These are phyloP conservation scores for Eretmodus cyanostictus DNA, from an alignment of 2,113 vertebrate species.

Conservation along the genomic window DNA sequence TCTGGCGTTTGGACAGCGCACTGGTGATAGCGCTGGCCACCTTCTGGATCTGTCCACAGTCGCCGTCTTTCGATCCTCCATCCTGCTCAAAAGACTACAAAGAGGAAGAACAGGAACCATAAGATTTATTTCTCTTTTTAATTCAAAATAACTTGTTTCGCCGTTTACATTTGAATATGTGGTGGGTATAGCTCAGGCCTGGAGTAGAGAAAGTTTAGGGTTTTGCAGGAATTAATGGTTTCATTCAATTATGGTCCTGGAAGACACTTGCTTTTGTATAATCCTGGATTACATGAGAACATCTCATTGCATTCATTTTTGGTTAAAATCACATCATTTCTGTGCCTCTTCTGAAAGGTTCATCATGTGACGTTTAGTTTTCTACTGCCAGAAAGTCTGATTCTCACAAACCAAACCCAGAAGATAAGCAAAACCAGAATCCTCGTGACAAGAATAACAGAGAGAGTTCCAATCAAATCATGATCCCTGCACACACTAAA, in stretches of 20 bases:
- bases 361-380: not conserved
- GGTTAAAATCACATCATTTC: not conserved
- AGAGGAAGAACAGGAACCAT: not conserved
- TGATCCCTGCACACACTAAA: not conserved
- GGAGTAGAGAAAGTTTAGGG: not conserved
- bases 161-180: not conserved
- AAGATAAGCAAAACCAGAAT: not conserved
- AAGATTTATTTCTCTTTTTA: not conserved
- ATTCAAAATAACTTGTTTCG: not conserved
- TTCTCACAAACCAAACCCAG: not conserved
- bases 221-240: not conserved
- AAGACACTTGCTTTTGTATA: not conserved
- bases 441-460: not conserved
- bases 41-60: slow-evolving; percentile 79
- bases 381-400: not conserved
- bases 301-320: not conserved
- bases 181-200: too few species aligned
- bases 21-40: slow-evolving; percentile 80
- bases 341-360: not conserved
- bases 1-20: slow-evolving; percentile 83
- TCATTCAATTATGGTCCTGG: not conserved
- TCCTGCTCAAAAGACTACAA: slow-evolving; percentile 81
- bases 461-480: not conserved
- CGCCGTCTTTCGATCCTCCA: slow-evolving; percentile 67
- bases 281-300: not conserved